A percentile compares a stretch with the other conserved stretches of the same genome.
Conservation (phyloP, 2,113 vertebrate species). For the Rhombomys opimus region DNA sequence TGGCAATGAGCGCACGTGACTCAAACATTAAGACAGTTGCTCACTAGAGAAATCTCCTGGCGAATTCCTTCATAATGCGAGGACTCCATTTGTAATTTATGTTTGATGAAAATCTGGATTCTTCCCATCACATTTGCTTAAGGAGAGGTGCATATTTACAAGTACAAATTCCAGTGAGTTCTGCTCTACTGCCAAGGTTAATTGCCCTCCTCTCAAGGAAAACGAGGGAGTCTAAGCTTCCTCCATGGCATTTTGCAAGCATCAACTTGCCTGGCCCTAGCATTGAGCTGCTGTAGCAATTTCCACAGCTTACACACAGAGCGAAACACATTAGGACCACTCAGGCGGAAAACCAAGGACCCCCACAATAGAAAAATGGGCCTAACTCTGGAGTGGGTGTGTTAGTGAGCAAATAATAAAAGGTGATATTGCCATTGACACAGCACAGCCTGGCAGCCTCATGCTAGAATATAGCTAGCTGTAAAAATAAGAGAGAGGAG, state of each 20-base stretch:
- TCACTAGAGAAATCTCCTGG: slow-evolving; percentile 18
- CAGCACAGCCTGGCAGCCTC: not conserved
- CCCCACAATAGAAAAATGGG: not conserved
- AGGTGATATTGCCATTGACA: not conserved
- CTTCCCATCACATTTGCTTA: slow-evolving; percentile 59
- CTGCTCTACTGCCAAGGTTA: slow-evolving; percentile 64
- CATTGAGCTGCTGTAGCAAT: not conserved
- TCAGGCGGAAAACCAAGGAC: not conserved
- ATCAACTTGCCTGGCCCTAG: not conserved
- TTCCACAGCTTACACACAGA: not conserved
- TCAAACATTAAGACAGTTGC: slow-evolving; percentile 5
- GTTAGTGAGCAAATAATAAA: not conserved
- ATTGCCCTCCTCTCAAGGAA: slow-evolving; percentile 35
- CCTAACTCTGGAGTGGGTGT: not conserved
- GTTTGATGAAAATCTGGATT: slow-evolving; percentile 71
- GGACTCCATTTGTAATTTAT: slow-evolving; percentile 65
- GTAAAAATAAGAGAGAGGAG: not conserved
- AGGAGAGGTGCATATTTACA: slow-evolving; percentile 58
- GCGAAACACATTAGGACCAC: not conserved
- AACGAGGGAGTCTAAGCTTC: not conserved
- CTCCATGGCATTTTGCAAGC: not conserved
- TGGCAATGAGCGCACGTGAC: not conserved
- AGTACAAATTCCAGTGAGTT: slow-evolving; percentile 52
- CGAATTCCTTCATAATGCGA: slow-evolving; percentile 52
- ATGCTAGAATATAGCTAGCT: not conserved